Base-by-base conservation (phyloP, 2,888 invertebrate genomes). In the Chymomyza amoena region DNA sequence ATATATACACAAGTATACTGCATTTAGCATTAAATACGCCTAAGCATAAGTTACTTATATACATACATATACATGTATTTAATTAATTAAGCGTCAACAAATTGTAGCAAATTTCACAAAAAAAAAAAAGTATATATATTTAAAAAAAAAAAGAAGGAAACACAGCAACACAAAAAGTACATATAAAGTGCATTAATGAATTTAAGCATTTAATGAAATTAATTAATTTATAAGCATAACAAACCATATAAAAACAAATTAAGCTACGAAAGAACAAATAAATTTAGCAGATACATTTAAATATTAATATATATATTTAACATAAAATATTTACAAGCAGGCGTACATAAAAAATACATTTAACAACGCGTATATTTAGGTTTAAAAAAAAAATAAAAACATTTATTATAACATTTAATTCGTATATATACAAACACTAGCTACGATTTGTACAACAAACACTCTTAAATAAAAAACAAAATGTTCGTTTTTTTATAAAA, bases 131-230 rank as follows among this genome's bases (percentile, higher is more conserved):
- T 36, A 25, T 25, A 25, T 25, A 25, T 45, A 39, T 39, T 6
- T 45, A 32, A 7, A 32, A 1, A 15, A 15, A 45, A 65, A 75
- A 51, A 52, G 25, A 64, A 66, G 50, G 68, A 61, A 73, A 79
- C 78, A 81, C 80, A 85, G 79, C 83, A 85, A 85, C 79, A 79
- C 84, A 85, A 87, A 84, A 84, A 90, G 90, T 89, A 90, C 90
- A 90, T 90, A 84, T 89, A 87, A 90, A 90, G 90, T 90, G 90
- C 90, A 90, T 90, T 90, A 90, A 81, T 87, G 88, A 89, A 90
- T 91, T 91, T 89, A 90, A 90, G 87, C 84, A 87, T 85, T 85
- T 83, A 87, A 85, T 81, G 83, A 82, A 82, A 84, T 83, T 81
- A 84, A 77, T 84, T 87, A 84, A 84, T 82, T 84, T 80, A 82